These are phyloP conservation scores for Syngnathus typhle DNA, from an alignment of 2,113 vertebrate genomes.

Conservation along the genomic window DNA sequence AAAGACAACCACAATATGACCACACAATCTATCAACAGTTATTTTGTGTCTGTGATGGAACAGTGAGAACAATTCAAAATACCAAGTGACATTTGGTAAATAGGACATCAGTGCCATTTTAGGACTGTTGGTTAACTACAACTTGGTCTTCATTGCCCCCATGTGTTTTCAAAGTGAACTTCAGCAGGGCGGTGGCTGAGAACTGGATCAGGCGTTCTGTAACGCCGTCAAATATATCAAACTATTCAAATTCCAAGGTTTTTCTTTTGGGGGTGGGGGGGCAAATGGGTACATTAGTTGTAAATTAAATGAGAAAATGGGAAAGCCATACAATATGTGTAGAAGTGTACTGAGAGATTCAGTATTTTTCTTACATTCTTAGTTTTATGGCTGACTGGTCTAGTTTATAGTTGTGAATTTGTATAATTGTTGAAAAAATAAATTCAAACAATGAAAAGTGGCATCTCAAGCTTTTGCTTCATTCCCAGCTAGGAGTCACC, in stretches of 20 bases:
- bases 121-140: neutral
- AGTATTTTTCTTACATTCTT: neutral
- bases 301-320: neutral
- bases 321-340: neutral
- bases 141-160: constrained; percentile 44
- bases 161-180: constrained; percentile 14
- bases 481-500: neutral
- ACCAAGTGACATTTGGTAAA: neutral
- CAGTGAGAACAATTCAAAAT: neutral
- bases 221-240: neutral
- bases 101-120: neutral
- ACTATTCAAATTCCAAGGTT: neutral
- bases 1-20: neutral
- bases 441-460: no score
- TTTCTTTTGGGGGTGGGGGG: neutral
- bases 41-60: neutral
- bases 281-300: neutral
- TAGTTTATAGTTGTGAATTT: no score
- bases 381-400: neutral
- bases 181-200: neutral
- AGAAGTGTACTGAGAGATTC: neutral
- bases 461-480: neutral
- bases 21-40: neutral
- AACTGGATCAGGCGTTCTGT: neutral
- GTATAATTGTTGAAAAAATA: no score